A percentile compares a stretch with the other conserved stretches of the same genome.
These are phyloP conservation scores for Cyaniris semiargus DNA, from an alignment of 2,888 invertebrate genomes.

Conservation along the genomic window DNA sequence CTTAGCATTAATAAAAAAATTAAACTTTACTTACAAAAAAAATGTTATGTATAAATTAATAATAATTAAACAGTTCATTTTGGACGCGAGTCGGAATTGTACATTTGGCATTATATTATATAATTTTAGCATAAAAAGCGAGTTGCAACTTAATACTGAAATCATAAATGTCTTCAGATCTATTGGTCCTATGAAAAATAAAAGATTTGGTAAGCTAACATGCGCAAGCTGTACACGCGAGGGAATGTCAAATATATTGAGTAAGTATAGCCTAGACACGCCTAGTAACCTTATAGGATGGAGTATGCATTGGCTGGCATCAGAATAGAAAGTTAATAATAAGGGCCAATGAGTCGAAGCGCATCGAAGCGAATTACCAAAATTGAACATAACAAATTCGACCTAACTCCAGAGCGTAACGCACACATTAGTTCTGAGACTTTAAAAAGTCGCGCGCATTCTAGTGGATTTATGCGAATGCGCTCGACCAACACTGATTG, in stretches of 20 bases:
- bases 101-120: neutral
- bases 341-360: too few species aligned
- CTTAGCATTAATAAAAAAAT: slow-evolving; percentile 24
- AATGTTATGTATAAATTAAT: slow-evolving; percentile 3
- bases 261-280: neutral
- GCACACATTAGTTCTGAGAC: too few species aligned
- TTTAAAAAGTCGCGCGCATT: too few species aligned
- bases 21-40: neutral
- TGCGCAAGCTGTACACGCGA: neutral
- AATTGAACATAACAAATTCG: too few species aligned
- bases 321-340: neutral
- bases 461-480: too few species aligned
- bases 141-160: slow-evolving; percentile 15
- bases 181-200: neutral
- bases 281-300: neutral
- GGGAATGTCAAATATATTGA: neutral
- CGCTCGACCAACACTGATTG: too few species aligned
- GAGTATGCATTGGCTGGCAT: neutral
- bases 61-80: slow-evolving; percentile 26
- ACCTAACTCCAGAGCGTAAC: too few species aligned
- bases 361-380: too few species aligned
- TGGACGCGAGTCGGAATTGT: slow-evolving; percentile 28
- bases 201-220: neutral
- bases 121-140: neutral
- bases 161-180: neutral